Evolutionary conservation across 2,888 invertebrate genomes (phyloP).

Genomic region (Pedicia rivosa): DNA sequence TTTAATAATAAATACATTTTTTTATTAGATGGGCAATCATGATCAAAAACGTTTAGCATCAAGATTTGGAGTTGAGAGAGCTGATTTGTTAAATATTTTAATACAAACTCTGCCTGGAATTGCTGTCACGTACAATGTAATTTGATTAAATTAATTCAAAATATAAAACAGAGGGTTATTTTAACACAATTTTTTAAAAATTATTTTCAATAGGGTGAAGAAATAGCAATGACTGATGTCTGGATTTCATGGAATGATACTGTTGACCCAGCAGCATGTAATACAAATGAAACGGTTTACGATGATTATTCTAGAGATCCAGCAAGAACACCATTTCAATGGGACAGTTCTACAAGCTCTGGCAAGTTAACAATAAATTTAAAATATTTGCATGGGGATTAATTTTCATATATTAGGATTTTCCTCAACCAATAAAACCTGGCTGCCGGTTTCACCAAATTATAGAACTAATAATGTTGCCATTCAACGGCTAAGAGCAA

Average conservation of each 20-base stretch:
- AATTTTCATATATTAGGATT: constrained; percentile 17
- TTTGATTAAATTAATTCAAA: no score
- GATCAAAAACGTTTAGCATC: constrained; percentile 30
- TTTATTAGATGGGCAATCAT: constrained; percentile 33
- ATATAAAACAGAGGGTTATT: neutral
- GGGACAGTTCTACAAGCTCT: constrained; percentile 34
- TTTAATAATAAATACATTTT: neutral
- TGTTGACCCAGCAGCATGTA: constrained; percentile 36
- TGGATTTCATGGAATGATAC: constrained; percentile 34
- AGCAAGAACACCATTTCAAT: constrained; percentile 44
- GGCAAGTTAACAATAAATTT: constrained; percentile 15
- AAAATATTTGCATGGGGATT: constrained; percentile 14
- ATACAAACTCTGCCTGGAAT: constrained; percentile 40
- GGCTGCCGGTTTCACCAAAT: constrained; percentile 51
- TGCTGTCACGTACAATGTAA: constrained; percentile 39
- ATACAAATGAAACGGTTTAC: constrained; percentile 30
- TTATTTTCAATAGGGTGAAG: constrained; percentile 47
- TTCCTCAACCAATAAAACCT: constrained; percentile 32
- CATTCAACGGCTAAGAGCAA: constrained; percentile 31
- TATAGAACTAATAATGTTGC: constrained; percentile 42
- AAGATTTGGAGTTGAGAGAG: constrained; percentile 32
- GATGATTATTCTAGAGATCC: constrained; percentile 34
- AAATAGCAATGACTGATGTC: constrained; percentile 46
- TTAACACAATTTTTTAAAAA: neutral
- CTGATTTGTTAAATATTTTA: constrained; percentile 39